Conservation (phyloP, 2,113 vertebrate species). For the Pleuronectes platessa region DNA sequence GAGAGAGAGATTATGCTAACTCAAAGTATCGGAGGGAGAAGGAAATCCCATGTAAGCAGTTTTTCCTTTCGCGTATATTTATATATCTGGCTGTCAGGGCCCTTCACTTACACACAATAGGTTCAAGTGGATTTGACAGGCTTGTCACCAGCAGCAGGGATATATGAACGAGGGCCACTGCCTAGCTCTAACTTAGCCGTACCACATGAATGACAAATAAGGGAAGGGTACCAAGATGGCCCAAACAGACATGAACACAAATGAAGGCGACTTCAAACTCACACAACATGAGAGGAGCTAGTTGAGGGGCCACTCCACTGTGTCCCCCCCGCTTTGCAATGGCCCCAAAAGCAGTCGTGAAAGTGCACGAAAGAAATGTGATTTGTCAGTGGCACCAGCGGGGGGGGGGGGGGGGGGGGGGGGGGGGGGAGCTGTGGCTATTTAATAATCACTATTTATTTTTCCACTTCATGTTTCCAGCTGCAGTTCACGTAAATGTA, state of each 20-base stretch:
- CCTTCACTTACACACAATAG: conserved; percentile 48
- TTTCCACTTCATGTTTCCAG: neutral
- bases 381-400: neutral
- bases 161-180: conserved; percentile 38
- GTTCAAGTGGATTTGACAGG: conserved; percentile 59
- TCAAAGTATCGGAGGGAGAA: conserved; percentile 69
- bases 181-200: conserved; percentile 57
- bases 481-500: conserved; percentile 1
- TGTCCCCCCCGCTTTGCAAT: neutral
- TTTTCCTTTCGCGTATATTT: conserved; percentile 71
- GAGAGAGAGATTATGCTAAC: conserved; percentile 74
- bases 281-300: conserved; percentile 68
- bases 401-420: neutral
- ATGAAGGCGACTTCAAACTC: conserved; percentile 9
- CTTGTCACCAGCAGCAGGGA: conserved; percentile 60
- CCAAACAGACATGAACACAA: conserved; percentile 26
- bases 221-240: conserved; percentile 41
- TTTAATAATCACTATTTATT: neutral
- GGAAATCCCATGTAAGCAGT: conserved; percentile 76
- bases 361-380: neutral
- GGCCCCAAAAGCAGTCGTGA: conserved; percentile 6
- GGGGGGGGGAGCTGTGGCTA: neutral
- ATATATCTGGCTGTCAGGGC: conserved; percentile 75
- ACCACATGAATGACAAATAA: conserved; percentile 39
- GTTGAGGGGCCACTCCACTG: neutral